Conservation (phyloP, 2,113 vertebrate species). For the Petroica traversi region DNA sequence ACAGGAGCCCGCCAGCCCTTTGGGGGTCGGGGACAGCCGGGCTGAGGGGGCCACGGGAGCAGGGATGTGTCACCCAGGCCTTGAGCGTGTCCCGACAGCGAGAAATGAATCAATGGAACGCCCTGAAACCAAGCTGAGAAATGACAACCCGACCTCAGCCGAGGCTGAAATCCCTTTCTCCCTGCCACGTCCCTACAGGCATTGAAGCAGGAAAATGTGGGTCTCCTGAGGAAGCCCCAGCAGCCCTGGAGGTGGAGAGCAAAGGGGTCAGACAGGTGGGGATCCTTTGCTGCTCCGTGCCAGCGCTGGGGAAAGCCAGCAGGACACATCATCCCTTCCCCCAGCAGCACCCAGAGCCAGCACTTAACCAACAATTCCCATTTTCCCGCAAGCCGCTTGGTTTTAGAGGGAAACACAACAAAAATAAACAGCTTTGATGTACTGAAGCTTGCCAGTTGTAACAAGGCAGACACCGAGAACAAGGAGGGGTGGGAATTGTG, state of each 20-base stretch:
- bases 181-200: not conserved
- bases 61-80: not conserved
- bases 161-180: not conserved
- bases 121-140: not conserved
- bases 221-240: not conserved
- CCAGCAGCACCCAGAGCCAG: not conserved
- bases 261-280: not conserved
- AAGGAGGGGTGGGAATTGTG: not conserved
- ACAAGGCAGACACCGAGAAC: not conserved
- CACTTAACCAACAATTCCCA: not conserved
- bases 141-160: not conserved
- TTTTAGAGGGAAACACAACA: rapidly evolving
- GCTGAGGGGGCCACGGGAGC: not conserved
- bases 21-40: not conserved
- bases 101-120: not conserved
- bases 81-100: not conserved
- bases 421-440: not conserved
- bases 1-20: not conserved
- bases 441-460: not conserved
- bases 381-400: not conserved
- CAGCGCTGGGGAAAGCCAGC: not conserved
- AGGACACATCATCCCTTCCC: not conserved
- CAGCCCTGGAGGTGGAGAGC: not conserved
- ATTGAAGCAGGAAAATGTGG: not conserved
- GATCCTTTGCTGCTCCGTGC: not conserved